phyloP scores from a whole-genome alignment of 2,113 vertebrate genomes.

The Apodemus speciosus region DNA sequence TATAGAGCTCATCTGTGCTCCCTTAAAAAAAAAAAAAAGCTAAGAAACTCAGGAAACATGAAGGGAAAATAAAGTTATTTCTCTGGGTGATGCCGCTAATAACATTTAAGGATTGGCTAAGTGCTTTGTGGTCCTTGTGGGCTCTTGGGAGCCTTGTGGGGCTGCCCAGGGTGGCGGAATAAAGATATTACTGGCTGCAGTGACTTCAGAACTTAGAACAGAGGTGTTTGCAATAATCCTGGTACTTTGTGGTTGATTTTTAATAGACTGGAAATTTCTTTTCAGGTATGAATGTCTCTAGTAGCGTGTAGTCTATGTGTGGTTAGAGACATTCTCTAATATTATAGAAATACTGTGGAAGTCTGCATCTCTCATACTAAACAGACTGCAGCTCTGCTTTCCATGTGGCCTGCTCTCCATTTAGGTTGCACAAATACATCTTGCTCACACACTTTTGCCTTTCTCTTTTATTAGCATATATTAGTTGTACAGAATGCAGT shows the following conservation, averaged over 20 bases:
- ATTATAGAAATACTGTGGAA: neutral
- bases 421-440: conserved; percentile 27
- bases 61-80: conserved; percentile 20
- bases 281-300: neutral
- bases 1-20: neutral
- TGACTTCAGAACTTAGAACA: conserved; percentile 11
- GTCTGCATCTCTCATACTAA: neutral
- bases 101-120: neutral
- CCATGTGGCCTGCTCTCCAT: neutral
- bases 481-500: neutral
- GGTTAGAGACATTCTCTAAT: neutral
- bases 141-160: neutral
- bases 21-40: neutral
- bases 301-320: neutral
- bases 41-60: conserved; percentile 1
- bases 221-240: neutral
- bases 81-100: neutral
- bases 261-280: conserved; percentile 38
- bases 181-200: neutral
- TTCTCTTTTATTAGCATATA: neutral
- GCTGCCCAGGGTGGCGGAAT: neutral
- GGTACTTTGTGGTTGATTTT: conserved; percentile 19
- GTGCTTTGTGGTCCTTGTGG: neutral
- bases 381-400: conserved; percentile 29
- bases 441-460: conserved; percentile 18